Conservation (phyloP, 35 echinoderm and acorn worm genomes). For the Stichopus chloronotus region DNA sequence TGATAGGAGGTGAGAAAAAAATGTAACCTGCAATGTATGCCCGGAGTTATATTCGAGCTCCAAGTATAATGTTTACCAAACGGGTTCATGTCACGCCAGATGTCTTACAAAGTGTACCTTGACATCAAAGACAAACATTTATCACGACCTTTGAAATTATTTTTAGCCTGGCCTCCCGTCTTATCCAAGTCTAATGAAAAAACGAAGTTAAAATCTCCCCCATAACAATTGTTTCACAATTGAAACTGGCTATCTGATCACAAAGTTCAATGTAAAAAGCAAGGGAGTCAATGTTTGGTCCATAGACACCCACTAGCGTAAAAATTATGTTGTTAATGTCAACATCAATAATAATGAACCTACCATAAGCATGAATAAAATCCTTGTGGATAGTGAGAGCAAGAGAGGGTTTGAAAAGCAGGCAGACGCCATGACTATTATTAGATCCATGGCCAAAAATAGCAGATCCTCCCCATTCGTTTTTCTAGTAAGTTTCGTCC, state of each 20-base stretch:
- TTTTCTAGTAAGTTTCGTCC: background rate
- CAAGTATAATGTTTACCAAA: no score
- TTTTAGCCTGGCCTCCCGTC: background rate
- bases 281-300: no score
- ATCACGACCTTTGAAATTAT: constrained; percentile 10
- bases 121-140: constrained; percentile 20
- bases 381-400: background rate
- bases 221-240: no score
- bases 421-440: background rate
- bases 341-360: background rate
- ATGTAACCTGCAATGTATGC: no score
- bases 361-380: background rate
- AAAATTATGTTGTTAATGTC: background rate
- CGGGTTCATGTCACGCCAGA: background rate
- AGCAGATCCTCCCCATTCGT: constrained; percentile 13
- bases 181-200: constrained; percentile 29
- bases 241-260: no score
- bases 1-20: no score
- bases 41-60: no score
- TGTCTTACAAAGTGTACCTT: background rate
- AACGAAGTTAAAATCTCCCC: constrained; percentile 17
- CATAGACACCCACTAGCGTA: background rate
- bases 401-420: constrained; percentile 14
- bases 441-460: constrained; percentile 18
- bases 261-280: no score